phyloP scores from a whole-genome alignment of 2,797 vertebrate genomes.

The Lacerta agilis region DNA sequence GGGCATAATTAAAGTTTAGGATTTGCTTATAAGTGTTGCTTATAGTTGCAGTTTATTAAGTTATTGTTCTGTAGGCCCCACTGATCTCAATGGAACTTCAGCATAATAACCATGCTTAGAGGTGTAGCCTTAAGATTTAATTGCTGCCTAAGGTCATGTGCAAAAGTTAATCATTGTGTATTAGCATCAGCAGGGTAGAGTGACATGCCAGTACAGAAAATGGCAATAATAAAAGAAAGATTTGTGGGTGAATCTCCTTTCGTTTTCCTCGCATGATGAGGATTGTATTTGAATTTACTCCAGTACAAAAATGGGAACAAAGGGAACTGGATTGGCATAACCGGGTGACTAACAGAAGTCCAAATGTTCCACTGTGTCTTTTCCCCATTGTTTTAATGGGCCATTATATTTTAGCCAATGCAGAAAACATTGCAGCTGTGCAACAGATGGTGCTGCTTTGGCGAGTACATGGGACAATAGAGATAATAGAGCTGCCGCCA shows the following conservation, averaged over 20 bases:
- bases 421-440: constrained; percentile 28
- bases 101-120: not conserved
- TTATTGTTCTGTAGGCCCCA: not conserved
- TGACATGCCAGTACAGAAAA: not conserved
- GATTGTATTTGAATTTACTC: not conserved
- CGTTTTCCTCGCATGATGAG: not conserved
- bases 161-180: not conserved
- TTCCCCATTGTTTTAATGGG: not conserved
- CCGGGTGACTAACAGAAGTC: constrained; percentile 27
- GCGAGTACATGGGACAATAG: constrained; percentile 49
- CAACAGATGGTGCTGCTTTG: constrained; percentile 62
- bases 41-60: not conserved
- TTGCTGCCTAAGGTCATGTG: not conserved
- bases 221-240: not conserved
- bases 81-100: constrained; percentile 1
- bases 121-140: not conserved
- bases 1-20: not conserved
- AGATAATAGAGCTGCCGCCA: constrained; percentile 49
- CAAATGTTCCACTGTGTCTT: constrained; percentile 9
- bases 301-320: rapidly evolving
- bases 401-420: constrained; percentile 58
- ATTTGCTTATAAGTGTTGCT: not conserved
- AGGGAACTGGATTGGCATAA: constrained; percentile 12
- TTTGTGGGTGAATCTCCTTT: constrained; percentile 18
- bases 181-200: not conserved